Evolutionary conservation across 2,113 vertebrate species (phyloP).

Genomic region (Mustela lutreola): DNA sequence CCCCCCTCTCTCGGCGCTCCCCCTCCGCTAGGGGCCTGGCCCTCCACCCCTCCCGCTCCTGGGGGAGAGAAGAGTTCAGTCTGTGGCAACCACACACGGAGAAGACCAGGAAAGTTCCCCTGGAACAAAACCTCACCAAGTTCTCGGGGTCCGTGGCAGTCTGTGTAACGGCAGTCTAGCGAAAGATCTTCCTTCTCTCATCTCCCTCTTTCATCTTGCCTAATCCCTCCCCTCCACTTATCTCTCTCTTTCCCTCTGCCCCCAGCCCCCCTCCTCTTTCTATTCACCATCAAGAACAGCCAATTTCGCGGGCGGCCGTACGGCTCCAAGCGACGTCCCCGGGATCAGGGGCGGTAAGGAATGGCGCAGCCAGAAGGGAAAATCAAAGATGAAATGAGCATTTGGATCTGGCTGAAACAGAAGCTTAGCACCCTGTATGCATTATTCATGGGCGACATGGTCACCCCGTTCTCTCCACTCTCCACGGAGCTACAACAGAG

Average conservation of each 20-base stretch:
- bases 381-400: constrained; percentile 73
- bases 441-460: constrained; percentile 59
- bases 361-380: constrained; percentile 44
- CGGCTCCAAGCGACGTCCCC: background rate
- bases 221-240: constrained; percentile 80
- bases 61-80: constrained; percentile 70
- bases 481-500: constrained; percentile 54
- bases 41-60: background rate
- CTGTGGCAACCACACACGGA: constrained; percentile 70
- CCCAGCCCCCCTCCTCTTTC: constrained; percentile 49
- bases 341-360: constrained; percentile 68
- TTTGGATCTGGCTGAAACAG: constrained; percentile 52
- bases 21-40: background rate
- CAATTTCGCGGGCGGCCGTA: constrained; percentile 69
- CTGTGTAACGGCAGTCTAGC: constrained; percentile 59
- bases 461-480: constrained; percentile 58
- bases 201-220: constrained; percentile 82
- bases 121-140: constrained; percentile 78
- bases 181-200: constrained; percentile 83
- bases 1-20: background rate
- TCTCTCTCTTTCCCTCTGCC: constrained; percentile 74
- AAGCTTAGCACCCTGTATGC: constrained; percentile 58
- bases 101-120: constrained; percentile 72
- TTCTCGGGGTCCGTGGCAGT: constrained; percentile 68
- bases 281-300: constrained; percentile 76